Percentiles rank a stretch among this genome's conserved stretches.
Conservation (phyloP, 1,140 invertebrate species). For the Lepidotrigona ventralis region DNA sequence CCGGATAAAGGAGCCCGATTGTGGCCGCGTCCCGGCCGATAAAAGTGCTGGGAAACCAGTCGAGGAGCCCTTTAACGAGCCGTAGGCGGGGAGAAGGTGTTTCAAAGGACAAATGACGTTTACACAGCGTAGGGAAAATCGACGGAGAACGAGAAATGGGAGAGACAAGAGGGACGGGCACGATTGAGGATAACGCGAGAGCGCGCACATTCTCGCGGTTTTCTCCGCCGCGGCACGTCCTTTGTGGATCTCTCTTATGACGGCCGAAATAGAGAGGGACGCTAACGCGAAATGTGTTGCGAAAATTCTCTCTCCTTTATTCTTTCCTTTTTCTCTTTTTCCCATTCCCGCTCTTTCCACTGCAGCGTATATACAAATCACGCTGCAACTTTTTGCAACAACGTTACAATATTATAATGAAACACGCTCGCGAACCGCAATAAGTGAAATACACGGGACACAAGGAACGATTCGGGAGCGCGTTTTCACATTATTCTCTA, state of each 20-base stretch:
- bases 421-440: not conserved
- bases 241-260: constrained; percentile 28
- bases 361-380: not conserved
- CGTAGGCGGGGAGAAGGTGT: not conserved
- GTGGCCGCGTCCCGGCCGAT: constrained; percentile 3
- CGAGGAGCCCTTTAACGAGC: constrained; percentile 35
- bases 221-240: not conserved
- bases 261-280: not conserved
- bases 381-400: not conserved
- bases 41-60: constrained; percentile 25
- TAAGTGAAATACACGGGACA: constrained; percentile 6
- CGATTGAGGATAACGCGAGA: constrained; percentile 21
- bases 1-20: constrained; percentile 23
- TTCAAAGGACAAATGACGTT: constrained; percentile 46
- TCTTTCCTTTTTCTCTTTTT: not conserved
- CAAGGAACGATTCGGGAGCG: not conserved
- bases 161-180: not conserved
- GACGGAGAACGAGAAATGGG: not conserved
- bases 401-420: constrained; percentile 20
- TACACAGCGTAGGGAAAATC: constrained; percentile 27
- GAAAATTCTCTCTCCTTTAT: not conserved
- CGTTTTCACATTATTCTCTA: not conserved
- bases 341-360: not conserved
- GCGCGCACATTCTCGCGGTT: not conserved
- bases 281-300: not conserved